These are phyloP conservation scores for Aphis craccivora DNA, from an alignment of 1,140 invertebrate genomes.

Conservation along the genomic window DNA sequence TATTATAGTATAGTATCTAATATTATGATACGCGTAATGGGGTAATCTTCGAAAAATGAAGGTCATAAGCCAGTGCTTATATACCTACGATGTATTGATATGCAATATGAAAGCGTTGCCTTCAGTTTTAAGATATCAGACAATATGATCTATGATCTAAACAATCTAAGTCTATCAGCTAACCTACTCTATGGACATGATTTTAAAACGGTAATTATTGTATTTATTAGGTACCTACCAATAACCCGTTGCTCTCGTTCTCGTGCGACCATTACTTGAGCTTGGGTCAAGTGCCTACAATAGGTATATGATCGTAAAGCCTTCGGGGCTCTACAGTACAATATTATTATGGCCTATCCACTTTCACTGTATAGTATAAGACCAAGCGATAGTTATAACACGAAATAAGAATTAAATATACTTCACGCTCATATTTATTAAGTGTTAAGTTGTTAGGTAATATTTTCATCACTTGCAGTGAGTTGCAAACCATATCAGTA, in stretches of 20 bases:
- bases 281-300: not conserved
- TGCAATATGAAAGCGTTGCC: not conserved
- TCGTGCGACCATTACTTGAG: not conserved
- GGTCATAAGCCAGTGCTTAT: not conserved
- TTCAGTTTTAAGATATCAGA: not conserved
- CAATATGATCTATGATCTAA: not conserved
- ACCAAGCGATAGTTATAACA: not conserved
- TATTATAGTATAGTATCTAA: not conserved
- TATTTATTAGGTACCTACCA: not conserved
- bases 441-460: not conserved
- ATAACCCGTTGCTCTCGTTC: not conserved
- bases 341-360: slow-evolving; percentile 9
- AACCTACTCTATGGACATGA: not conserved
- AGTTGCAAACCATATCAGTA: not conserved
- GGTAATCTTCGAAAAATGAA: not conserved
- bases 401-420: not conserved
- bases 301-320: slow-evolving; percentile 9
- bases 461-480: not conserved
- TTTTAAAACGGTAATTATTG: not conserved
- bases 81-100: not conserved
- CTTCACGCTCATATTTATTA: not conserved
- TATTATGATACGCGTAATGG: not conserved
- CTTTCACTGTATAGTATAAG: not conserved
- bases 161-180: not conserved
- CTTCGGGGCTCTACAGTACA: not conserved